These are phyloP conservation scores for Antennarius striatus DNA, from an alignment of 2,113 vertebrate genomes.

Conservation along the genomic window DNA sequence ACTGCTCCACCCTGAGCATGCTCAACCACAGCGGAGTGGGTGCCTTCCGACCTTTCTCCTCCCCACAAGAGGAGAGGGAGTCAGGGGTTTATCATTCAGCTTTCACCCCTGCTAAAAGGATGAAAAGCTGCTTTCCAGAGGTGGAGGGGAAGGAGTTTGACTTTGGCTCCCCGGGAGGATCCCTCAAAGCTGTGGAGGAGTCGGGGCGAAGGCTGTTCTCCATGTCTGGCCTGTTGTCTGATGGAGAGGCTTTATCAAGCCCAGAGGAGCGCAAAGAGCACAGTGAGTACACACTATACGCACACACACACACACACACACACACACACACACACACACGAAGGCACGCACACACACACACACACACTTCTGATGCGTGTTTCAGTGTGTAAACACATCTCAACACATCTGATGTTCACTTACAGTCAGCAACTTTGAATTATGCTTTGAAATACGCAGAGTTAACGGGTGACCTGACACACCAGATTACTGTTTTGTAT, in stretches of 20 bases:
- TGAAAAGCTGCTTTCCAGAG: slow-evolving; percentile 96
- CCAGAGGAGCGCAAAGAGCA: slow-evolving; percentile 93
- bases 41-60: slow-evolving; percentile 95
- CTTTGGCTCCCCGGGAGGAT: slow-evolving; percentile 84
- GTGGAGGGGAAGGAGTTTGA: slow-evolving; percentile 96
- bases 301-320: background rate
- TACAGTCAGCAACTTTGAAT: slow-evolving; percentile 19
- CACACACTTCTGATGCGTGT: background rate
- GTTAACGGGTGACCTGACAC: slow-evolving; percentile 6
- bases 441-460: too few species aligned
- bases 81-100: slow-evolving; percentile 90
- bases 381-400: background rate
- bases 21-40: slow-evolving; percentile 93
- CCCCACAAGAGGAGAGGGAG: slow-evolving; percentile 90
- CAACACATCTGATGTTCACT: slow-evolving; percentile 12
- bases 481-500: background rate
- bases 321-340: too few species aligned
- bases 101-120: slow-evolving; percentile 94
- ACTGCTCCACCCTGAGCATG: slow-evolving; percentile 95
- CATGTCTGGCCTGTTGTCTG: slow-evolving; percentile 94
- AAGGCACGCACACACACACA: too few species aligned
- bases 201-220: slow-evolving; percentile 95
- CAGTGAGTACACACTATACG: slow-evolving; percentile 82
- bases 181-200: slow-evolving; percentile 89
- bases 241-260: slow-evolving; percentile 91